phyloP scores from a whole-genome alignment of 2,888 invertebrate species.

The Boloria selene region DNA sequence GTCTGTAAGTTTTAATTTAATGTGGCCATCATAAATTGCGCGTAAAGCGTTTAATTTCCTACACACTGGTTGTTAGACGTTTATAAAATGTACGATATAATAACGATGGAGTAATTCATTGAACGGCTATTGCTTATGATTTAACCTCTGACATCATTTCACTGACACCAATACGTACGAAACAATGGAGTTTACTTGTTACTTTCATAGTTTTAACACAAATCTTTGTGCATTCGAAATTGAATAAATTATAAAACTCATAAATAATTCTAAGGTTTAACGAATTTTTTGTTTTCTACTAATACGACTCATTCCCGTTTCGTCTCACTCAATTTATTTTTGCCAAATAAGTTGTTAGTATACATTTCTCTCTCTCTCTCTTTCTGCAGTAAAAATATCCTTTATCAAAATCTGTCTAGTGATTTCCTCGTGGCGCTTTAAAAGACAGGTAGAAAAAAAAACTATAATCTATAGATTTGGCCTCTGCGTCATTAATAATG shows the following conservation, averaged over 20 bases:
- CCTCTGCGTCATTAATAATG: too few relatives aligned
- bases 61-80: conserved; percentile 3
- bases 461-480: too few relatives aligned
- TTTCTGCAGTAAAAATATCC: too few relatives aligned
- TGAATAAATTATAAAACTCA: background rate
- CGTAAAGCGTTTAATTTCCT: conserved; percentile 2
- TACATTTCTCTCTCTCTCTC: too few relatives aligned
- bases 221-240: conserved; percentile 1
- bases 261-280: background rate
- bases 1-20: background rate
- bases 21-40: conserved; percentile 6
- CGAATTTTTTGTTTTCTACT: too few relatives aligned
- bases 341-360: too few relatives aligned
- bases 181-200: background rate
- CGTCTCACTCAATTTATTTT: too few relatives aligned
- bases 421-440: too few relatives aligned
- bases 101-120: background rate
- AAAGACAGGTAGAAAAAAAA: too few relatives aligned
- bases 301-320: too few relatives aligned
- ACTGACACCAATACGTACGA: conserved; percentile 12
- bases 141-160: conserved; percentile 19
- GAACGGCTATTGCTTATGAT: background rate
- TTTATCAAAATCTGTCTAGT: too few relatives aligned
- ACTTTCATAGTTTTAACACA: background rate
- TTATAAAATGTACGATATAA: conserved; percentile 5